Evolutionary conservation across 2,797 vertebrate species (phyloP).

Genomic region (Ctenosaura bakeri): DNA sequence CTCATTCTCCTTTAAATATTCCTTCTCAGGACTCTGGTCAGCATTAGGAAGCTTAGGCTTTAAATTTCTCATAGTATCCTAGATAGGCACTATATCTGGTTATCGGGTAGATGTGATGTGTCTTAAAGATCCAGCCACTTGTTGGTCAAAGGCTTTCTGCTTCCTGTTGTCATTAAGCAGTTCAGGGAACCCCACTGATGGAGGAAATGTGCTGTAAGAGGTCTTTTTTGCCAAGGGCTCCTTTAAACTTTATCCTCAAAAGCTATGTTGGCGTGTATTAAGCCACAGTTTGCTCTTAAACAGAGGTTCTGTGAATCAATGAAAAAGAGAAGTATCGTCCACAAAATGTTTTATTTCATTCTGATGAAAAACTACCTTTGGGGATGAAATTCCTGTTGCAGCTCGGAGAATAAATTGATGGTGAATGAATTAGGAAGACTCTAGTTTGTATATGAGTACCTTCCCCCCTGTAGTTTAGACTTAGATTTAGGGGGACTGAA

Average conservation of each 20-base stretch:
- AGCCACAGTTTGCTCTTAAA: neutral
- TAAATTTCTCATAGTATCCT: neutral
- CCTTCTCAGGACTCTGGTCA: neutral
- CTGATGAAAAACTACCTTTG: neutral
- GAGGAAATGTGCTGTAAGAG: neutral
- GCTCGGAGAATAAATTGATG: neutral
- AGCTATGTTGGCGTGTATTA: neutral
- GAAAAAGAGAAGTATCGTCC: neutral
- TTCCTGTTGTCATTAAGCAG: neutral
- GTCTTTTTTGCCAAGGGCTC: neutral
- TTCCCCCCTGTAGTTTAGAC: neutral
- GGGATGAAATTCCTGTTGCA: neutral
- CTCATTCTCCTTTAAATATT: neutral
- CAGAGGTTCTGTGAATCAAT: neutral
- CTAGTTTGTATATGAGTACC: neutral
- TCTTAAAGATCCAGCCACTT: neutral
- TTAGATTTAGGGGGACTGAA: neutral
- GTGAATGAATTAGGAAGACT: neutral
- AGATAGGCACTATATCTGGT: neutral
- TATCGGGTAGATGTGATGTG: neutral
- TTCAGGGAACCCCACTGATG: neutral
- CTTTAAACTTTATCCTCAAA: neutral
- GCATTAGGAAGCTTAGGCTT: neutral
- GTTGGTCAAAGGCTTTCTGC: neutral
- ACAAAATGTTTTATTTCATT: neutral